Conservation (phyloP, 2,888 invertebrate genomes). For the Mycalesis mineus region DNA sequence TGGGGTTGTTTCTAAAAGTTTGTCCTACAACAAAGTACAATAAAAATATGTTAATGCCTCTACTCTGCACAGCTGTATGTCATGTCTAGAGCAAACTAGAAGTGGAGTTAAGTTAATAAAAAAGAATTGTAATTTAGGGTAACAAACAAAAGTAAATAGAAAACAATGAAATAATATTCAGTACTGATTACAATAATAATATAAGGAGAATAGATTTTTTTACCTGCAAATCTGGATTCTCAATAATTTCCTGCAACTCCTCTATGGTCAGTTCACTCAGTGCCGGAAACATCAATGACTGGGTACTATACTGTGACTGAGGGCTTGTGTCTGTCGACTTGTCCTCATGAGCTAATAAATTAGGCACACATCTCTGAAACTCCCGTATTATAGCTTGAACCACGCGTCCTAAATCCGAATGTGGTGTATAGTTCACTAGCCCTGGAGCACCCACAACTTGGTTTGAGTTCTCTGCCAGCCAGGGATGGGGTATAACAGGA, state of each 20-base stretch:
- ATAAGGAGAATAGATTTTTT: too few relatives aligned
- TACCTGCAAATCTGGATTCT: conserved; percentile 82
- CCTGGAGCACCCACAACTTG: conserved; percentile 87
- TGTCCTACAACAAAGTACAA: conserved; percentile 67
- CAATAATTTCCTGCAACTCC: conserved; percentile 83
- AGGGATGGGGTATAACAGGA: conserved; percentile 83
- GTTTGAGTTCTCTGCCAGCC: conserved; percentile 83
- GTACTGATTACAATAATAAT: not conserved
- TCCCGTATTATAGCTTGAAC: conserved; percentile 89
- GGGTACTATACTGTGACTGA: conserved; percentile 44
- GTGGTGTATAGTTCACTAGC: conserved; percentile 85
- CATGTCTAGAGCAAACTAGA: too few relatives aligned
- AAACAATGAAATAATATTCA: too few relatives aligned
- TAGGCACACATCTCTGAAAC: conserved; percentile 78
- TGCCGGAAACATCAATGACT: conserved; percentile 59
- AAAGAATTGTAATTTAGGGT: too few relatives aligned
- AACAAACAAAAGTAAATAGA: too few relatives aligned
- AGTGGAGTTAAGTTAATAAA: too few relatives aligned
- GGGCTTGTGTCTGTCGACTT: conserved; percentile 54
- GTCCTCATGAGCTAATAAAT: conserved; percentile 66
- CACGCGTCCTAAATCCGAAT: conserved; percentile 85
- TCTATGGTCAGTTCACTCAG: conserved; percentile 67
- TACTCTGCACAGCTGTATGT: too few relatives aligned
- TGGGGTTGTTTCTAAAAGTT: conserved; percentile 84
- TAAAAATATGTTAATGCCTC: not conserved